Percentiles rank a stretch among this genome's conserved stretches.
Conservation (phyloP, 2,888 invertebrate genomes). For the Folsomia manolachei region DNA sequence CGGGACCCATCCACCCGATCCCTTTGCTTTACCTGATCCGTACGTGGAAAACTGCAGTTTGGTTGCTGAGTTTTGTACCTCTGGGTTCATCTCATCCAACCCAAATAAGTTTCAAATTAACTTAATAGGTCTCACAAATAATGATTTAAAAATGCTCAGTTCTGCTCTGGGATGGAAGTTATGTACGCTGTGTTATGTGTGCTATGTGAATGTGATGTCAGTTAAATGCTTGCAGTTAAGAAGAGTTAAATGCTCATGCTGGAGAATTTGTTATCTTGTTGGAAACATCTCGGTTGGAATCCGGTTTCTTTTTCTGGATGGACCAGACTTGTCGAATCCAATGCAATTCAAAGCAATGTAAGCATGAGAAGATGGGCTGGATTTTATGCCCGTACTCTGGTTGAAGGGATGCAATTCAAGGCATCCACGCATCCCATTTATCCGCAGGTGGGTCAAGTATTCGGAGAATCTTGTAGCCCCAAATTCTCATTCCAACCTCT, state of each 20-base stretch:
- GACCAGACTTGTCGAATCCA: constrained; percentile 21
- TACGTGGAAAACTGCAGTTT: not conserved
- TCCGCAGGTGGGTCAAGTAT: constrained; percentile 37
- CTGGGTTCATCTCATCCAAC: not conserved
- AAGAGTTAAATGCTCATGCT: constrained; percentile 6
- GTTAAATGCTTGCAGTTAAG: constrained; percentile 4
- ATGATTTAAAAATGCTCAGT: not conserved
- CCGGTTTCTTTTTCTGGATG: constrained; percentile 11
- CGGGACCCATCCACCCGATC: not conserved
- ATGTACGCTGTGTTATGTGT: too few relatives aligned
- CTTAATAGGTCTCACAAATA: not conserved
- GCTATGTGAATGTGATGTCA: not conserved
- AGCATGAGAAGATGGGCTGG: too few relatives aligned
- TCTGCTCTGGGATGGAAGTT: too few relatives aligned
- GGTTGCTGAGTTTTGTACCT: not conserved
- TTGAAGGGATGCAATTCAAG: too few relatives aligned
- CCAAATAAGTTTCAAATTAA: constrained; percentile 10
- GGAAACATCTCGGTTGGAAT: constrained; percentile 7
- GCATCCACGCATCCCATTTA: constrained; percentile 23
- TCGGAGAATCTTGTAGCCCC: constrained; percentile 18
- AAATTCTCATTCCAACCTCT: too few relatives aligned
- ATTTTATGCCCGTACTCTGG: not conserved
- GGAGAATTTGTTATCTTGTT: not conserved
- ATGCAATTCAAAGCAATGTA: too few relatives aligned
- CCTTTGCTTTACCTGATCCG: not conserved